phyloP scores from a whole-genome alignment of 2,888 invertebrate genomes.

The Zygogramma bicolorata region DNA sequence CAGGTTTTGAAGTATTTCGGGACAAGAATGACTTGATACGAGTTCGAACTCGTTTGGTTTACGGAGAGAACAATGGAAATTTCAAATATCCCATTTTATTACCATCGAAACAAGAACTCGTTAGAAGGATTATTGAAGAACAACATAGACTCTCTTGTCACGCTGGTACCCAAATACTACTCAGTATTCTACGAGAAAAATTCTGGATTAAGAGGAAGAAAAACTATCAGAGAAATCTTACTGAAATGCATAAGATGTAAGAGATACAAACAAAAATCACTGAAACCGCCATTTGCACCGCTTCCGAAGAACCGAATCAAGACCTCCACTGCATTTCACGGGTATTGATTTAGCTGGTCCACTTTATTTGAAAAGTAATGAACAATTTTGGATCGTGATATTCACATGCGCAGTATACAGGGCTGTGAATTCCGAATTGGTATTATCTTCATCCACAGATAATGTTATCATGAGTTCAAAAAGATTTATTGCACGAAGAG shows the following conservation, averaged over 20 bases:
- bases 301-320: too few relatives aligned
- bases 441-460: neutral
- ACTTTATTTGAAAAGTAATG: neutral
- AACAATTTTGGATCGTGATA: neutral
- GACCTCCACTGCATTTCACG: too few relatives aligned
- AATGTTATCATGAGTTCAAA: neutral
- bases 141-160: neutral
- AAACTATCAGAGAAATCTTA: too few relatives aligned
- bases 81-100: neutral
- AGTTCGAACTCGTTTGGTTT: neutral
- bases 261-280: too few relatives aligned
- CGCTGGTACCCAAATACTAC: neutral
- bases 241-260: too few relatives aligned
- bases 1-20: neutral
- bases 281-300: too few relatives aligned
- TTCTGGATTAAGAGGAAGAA: too few relatives aligned
- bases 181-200: neutral
- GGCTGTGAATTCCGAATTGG: neutral
- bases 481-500: too few relatives aligned
- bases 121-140: neutral
- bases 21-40: neutral
- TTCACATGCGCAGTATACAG: neutral
- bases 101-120: neutral
- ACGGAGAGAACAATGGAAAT: neutral
- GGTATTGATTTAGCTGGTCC: neutral